Percentiles rank a stretch among this genome's conserved stretches.
phyloP scores from a whole-genome alignment of 2,797 vertebrate species.

The Labeo calbasu region DNA sequence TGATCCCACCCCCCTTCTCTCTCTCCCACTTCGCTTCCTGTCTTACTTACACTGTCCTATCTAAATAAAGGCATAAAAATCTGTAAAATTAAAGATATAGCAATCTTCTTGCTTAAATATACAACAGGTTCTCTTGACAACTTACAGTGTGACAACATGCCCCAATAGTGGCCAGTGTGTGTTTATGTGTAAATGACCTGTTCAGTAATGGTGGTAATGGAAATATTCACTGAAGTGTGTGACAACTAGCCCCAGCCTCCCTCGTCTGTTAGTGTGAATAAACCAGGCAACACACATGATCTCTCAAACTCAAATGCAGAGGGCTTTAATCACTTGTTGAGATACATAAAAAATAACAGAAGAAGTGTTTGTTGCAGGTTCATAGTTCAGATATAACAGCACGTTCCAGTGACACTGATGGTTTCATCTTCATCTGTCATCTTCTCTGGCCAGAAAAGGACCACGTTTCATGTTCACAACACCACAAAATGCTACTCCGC shows the following conservation, averaged over 20 bases:
- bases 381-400: constrained; percentile 64
- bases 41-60: too few relatives aligned
- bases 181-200: not conserved
- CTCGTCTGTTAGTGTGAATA: not conserved
- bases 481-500: constrained; percentile 13
- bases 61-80: too few relatives aligned
- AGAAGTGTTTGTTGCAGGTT: constrained; percentile 68
- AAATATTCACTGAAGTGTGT: not conserved
- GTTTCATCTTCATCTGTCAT: constrained; percentile 16
- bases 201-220: not conserved
- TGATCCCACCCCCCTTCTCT: too few relatives aligned
- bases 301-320: constrained; percentile 73
- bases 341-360: constrained; percentile 78
- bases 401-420: constrained; percentile 44
- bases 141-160: not conserved
- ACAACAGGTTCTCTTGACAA: not conserved
- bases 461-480: not conserved
- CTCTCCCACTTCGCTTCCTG: too few relatives aligned
- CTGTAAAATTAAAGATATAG: not conserved
- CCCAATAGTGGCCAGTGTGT: not conserved
- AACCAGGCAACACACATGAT: constrained; percentile 21
- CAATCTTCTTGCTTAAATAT: not conserved
- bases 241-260: not conserved
- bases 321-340: constrained; percentile 75
- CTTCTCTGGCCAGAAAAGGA: not conserved